A percentile compares a stretch with the other conserved stretches of the same genome.
phyloP scores from a whole-genome alignment of 2,888 invertebrate genomes.

The Leptinotarsa tumamoca region DNA sequence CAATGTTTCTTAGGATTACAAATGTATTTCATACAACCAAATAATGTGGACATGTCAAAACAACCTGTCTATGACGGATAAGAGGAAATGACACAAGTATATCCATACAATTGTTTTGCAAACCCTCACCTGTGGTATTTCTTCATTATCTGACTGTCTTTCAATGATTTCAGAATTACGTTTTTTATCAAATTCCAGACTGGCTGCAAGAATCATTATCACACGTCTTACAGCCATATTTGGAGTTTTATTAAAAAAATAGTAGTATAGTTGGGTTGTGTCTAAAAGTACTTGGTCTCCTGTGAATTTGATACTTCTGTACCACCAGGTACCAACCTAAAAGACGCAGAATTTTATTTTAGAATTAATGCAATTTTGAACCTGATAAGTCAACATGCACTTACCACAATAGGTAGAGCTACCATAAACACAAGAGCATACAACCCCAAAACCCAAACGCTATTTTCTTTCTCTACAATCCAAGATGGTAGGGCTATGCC shows the following conservation, averaged over 20 bases:
- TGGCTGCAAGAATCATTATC: constrained; percentile 96
- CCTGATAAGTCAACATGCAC: constrained; percentile 55
- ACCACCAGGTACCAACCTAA: constrained; percentile 97
- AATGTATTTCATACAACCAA: too few relatives aligned
- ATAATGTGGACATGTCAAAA: too few relatives aligned
- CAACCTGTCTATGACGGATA: too few relatives aligned
- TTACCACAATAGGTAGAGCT: constrained; percentile 86
- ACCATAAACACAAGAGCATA: constrained; percentile 99
- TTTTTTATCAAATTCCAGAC: constrained; percentile 94
- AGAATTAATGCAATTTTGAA: not conserved
- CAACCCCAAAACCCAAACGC: constrained; percentile 95
- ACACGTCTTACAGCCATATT: constrained; percentile 95
- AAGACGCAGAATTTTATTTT: not conserved
- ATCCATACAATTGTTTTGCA: not conserved
- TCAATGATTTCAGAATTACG: constrained; percentile 96
- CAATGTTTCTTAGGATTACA: too few relatives aligned
- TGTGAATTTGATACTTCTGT: constrained; percentile 95
- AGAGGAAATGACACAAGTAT: too few relatives aligned
- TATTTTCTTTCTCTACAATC: constrained; percentile 99
- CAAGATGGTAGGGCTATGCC: constrained; percentile 99
- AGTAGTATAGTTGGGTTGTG: constrained; percentile 97
- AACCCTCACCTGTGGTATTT: constrained; percentile 76
- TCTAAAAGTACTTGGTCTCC: constrained; percentile 96
- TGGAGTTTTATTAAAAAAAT: constrained; percentile 95
- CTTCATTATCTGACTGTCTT: constrained; percentile 92